Conservation (phyloP, 1,140 invertebrate genomes). For the Cotesia typhae region DNA sequence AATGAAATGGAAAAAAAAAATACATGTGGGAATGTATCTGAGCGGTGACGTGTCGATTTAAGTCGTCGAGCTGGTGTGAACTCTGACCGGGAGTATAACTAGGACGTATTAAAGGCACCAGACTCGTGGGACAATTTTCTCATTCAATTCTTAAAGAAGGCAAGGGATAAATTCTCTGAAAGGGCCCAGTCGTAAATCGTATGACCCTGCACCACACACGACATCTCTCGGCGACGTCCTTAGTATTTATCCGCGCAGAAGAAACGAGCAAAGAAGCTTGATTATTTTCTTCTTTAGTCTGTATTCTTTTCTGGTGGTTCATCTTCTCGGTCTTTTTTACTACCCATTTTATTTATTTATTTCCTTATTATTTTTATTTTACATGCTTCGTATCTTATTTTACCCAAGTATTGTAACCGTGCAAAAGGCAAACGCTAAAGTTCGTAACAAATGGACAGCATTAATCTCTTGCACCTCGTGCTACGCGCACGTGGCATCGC, state of each 20-base stretch:
- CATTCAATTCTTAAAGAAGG: slow-evolving; percentile 5
- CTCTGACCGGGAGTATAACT: slow-evolving; percentile 39
- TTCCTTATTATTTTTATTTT: too few species aligned
- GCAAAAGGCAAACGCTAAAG: slow-evolving; percentile 33
- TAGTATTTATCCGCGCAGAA: slow-evolving; percentile 28
- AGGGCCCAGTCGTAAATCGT: slow-evolving; percentile 51
- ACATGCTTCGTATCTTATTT: too few species aligned
- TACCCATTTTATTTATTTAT: not conserved
- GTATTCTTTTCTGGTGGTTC: slow-evolving; percentile 5
- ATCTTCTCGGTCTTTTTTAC: slow-evolving; percentile 9
- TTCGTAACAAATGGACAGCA: slow-evolving; percentile 49
- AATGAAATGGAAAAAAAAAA: slow-evolving; percentile 1
- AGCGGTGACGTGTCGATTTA: slow-evolving; percentile 33
- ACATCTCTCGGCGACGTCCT: slow-evolving; percentile 38
- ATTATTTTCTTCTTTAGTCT: slow-evolving; percentile 25
- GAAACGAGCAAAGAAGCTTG: slow-evolving; percentile 27
- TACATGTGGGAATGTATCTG: not conserved
- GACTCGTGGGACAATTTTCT: slow-evolving; percentile 23
- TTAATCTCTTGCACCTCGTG: slow-evolving; percentile 49
- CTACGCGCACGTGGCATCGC: slow-evolving; percentile 44
- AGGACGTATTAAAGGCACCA: slow-evolving; percentile 44
- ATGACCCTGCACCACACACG: slow-evolving; percentile 48
- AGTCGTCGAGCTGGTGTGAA: slow-evolving; percentile 19
- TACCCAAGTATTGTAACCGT: too few species aligned
- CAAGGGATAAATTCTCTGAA: slow-evolving; percentile 32